Conservation (phyloP, 2,888 invertebrate genomes). For the Cryptosula pallasiana region DNA sequence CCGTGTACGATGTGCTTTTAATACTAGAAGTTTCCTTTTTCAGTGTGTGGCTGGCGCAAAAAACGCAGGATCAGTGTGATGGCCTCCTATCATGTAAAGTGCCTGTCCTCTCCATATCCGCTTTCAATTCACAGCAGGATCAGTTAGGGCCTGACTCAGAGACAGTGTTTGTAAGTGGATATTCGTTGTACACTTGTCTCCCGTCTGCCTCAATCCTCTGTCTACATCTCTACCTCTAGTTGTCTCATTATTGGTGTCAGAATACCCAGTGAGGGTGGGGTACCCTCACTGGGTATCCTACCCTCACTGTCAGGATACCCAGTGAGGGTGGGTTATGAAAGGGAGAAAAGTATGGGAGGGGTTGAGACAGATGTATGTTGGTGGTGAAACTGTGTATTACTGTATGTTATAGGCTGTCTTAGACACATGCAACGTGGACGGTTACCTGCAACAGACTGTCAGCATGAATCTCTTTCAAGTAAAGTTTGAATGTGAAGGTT, state of each 20-base stretch:
- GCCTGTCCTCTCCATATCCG: not conserved
- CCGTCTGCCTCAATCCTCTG: not conserved
- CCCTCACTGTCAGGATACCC: no score
- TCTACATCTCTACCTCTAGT: no score
- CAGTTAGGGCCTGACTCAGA: not conserved
- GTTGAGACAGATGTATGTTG: no score
- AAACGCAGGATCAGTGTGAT: not conserved
- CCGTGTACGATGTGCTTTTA: no score
- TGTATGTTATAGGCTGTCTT: not conserved
- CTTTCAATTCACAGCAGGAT: not conserved
- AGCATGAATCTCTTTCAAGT: not conserved
- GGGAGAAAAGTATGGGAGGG: no score
- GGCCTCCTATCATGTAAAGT: not conserved
- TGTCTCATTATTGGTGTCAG: no score
- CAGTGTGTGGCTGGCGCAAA: not conserved
- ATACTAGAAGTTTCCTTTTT: not conserved
- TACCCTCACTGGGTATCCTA: no score
- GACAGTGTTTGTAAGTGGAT: not conserved
- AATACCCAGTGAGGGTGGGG: no score
- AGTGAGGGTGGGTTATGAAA: no score
- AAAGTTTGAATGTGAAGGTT: conserved; percentile 15
- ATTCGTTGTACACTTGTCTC: not conserved
- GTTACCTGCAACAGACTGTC: not conserved
- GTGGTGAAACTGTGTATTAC: not conserved
- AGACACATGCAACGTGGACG: not conserved